These are phyloP conservation scores for Zaprionus gabonicus DNA, from an alignment of 1,140 invertebrate genomes.

Conservation along the genomic window DNA sequence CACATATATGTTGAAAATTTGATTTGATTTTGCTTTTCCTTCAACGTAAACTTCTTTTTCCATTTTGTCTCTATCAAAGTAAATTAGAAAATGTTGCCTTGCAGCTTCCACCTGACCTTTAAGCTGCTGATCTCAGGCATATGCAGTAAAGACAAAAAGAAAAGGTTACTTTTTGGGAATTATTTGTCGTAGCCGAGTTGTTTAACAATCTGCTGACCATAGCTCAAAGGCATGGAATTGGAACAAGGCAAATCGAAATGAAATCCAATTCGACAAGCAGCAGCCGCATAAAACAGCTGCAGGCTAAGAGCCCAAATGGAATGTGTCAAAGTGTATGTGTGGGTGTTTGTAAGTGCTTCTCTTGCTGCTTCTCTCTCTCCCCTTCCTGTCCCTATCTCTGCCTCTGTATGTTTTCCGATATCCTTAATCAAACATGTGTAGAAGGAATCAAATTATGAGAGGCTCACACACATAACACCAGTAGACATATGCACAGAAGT, in stretches of 20 bases:
- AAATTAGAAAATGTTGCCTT: neutral
- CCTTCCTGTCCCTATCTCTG: neutral
- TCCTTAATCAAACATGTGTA: conserved; percentile 44
- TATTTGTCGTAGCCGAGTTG: conserved; percentile 12
- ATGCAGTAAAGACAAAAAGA: neutral
- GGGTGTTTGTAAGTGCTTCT: conserved; percentile 9
- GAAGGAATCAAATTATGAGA: conserved; percentile 65
- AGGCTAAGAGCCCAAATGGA: conserved; percentile 35
- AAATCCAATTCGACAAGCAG: conserved; percentile 56
- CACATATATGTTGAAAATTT: neutral
- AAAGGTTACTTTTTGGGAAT: conserved; percentile 7
- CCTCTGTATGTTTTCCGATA: conserved; percentile 17
- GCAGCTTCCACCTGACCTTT: neutral
- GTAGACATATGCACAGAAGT: conserved; percentile 52
- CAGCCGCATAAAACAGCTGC: conserved; percentile 53
- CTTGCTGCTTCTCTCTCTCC: neutral
- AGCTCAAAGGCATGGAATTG: conserved; percentile 44
- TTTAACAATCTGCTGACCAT: conserved; percentile 57
- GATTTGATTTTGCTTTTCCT: neutral
- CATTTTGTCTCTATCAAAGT: neutral
- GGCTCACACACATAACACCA: conserved; percentile 11
- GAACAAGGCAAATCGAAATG: conserved; percentile 30
- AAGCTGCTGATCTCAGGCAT: neutral
- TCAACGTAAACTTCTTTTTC: neutral
- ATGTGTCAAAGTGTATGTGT: conserved; percentile 24